Evolutionary conservation across 2,113 vertebrate species (phyloP).

Genomic region (Salvelinus sp.): DNA sequence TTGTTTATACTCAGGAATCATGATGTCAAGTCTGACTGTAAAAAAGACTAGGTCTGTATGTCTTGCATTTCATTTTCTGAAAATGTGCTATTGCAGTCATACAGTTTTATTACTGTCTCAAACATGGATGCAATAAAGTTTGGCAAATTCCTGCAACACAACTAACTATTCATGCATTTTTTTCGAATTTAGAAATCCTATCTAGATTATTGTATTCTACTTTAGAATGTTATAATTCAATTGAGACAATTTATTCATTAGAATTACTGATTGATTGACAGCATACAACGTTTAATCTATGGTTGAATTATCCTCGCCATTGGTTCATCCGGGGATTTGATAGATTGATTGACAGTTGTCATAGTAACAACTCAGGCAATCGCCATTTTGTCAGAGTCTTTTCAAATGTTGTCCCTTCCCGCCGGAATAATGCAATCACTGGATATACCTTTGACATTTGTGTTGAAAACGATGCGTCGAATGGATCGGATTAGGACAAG

Average conservation of each 20-base stretch:
- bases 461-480: slow-evolving; percentile 61
- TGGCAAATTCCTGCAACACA: too few species aligned
- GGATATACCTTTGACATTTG: slow-evolving; percentile 68
- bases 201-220: too few species aligned
- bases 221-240: neutral
- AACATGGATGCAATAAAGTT: too few species aligned
- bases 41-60: too few species aligned
- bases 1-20: too few species aligned
- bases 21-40: too few species aligned
- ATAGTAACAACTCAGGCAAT: slow-evolving; percentile 89
- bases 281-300: slow-evolving; percentile 37
- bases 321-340: slow-evolving; percentile 81
- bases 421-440: slow-evolving; percentile 84
- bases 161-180: too few species aligned
- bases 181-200: too few species aligned
- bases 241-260: neutral
- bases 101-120: too few species aligned
- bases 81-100: too few species aligned
- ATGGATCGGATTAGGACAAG: slow-evolving; percentile 63
- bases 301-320: slow-evolving; percentile 74
- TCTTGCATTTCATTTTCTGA: too few species aligned
- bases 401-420: slow-evolving; percentile 88
- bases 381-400: slow-evolving; percentile 96
- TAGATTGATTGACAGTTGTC: slow-evolving; percentile 92
- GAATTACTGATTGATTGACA: slow-evolving; percentile 29